Conservation (phyloP, 2,797 vertebrate genomes). For the Meda fulgida region DNA sequence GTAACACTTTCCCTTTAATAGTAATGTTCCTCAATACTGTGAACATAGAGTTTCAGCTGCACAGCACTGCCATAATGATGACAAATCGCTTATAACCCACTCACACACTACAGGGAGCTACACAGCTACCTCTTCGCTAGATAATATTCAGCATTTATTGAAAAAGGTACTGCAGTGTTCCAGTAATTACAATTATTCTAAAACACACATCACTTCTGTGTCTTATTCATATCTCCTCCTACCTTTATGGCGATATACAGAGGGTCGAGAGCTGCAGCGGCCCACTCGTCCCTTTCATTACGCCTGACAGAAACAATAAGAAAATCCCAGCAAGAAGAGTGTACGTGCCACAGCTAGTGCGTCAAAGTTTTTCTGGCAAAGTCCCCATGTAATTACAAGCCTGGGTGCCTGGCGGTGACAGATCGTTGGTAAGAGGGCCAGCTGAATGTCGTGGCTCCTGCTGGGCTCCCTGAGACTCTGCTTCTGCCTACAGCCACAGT, state of each 20-base stretch:
- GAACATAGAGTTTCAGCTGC: slow-evolving; percentile 11
- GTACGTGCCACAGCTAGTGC: slow-evolving; percentile 57
- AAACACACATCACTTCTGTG: slow-evolving; percentile 9
- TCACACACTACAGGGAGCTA: background rate
- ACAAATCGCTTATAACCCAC: slow-evolving; percentile 36
- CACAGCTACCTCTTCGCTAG: slow-evolving; percentile 5
- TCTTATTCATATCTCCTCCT: slow-evolving; percentile 5
- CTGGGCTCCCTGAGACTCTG: slow-evolving; percentile 64
- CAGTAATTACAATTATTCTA: slow-evolving; percentile 34
- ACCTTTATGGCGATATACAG: slow-evolving; percentile 6
- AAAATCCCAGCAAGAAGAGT: slow-evolving; percentile 70
- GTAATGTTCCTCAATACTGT: slow-evolving; percentile 4
- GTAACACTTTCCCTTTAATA: slow-evolving; percentile 22
- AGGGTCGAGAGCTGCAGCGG: slow-evolving; percentile 38
- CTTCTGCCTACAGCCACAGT: slow-evolving; percentile 67
- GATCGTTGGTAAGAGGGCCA: slow-evolving; percentile 80
- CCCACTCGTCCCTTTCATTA: slow-evolving; percentile 75
- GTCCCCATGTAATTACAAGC: slow-evolving; percentile 80
- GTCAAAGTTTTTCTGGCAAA: slow-evolving; percentile 71
- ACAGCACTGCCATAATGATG: slow-evolving; percentile 35
- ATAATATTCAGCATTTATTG: slow-evolving; percentile 39
- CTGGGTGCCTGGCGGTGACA: slow-evolving; percentile 81
- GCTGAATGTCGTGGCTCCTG: slow-evolving; percentile 72
- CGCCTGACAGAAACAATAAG: slow-evolving; percentile 79
- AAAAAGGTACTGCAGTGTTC: slow-evolving; percentile 21